A percentile compares a stretch with the other conserved stretches of the same genome.
Conservation (phyloP, 2,888 invertebrate species). For the Drosophila conformis region DNA sequence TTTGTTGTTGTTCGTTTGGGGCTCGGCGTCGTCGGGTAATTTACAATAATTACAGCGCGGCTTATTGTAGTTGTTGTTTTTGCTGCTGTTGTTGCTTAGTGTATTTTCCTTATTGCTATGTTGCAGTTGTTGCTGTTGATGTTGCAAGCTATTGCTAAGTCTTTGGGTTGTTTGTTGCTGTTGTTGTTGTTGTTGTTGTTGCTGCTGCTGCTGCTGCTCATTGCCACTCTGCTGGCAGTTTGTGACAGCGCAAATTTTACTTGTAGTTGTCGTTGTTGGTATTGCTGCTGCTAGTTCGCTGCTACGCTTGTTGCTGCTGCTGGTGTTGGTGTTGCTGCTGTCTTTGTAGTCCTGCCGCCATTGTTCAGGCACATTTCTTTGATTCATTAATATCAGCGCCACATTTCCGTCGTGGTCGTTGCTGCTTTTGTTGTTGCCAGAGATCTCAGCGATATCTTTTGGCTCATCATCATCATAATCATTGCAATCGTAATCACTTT, state of each 20-base stretch:
- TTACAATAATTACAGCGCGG: slow-evolving; percentile 80
- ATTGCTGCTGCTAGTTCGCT: slow-evolving; percentile 44
- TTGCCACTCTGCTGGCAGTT: slow-evolving; percentile 72
- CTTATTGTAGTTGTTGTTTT: slow-evolving; percentile 64
- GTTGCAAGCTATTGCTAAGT: slow-evolving; percentile 81
- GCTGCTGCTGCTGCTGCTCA: slow-evolving; percentile 62
- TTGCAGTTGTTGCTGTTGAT: slow-evolving; percentile 61
- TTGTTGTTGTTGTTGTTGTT: slow-evolving; percentile 34
- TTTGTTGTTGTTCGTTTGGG: slow-evolving; percentile 73
- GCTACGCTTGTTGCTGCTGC: slow-evolving; percentile 46
- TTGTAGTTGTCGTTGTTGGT: slow-evolving; percentile 59
- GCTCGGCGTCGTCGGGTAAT: slow-evolving; percentile 75
- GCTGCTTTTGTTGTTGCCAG: slow-evolving; percentile 38
- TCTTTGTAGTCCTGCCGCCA: slow-evolving; percentile 77
- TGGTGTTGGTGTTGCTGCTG: slow-evolving; percentile 36
- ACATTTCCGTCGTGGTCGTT: slow-evolving; percentile 74
- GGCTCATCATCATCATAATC: slow-evolving; percentile 55
- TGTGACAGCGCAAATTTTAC: slow-evolving; percentile 76
- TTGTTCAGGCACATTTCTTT: slow-evolving; percentile 76
- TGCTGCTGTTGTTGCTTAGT: slow-evolving; percentile 68
- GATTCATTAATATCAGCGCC: slow-evolving; percentile 79
- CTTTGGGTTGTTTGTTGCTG: slow-evolving; percentile 80
- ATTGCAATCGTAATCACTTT: slow-evolving; percentile 61
- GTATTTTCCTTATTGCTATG: slow-evolving; percentile 79
- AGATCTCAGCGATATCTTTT: slow-evolving; percentile 59